Conservation (phyloP, 2,888 invertebrate species). For the Enoplolaimus lenunculus region DNA sequence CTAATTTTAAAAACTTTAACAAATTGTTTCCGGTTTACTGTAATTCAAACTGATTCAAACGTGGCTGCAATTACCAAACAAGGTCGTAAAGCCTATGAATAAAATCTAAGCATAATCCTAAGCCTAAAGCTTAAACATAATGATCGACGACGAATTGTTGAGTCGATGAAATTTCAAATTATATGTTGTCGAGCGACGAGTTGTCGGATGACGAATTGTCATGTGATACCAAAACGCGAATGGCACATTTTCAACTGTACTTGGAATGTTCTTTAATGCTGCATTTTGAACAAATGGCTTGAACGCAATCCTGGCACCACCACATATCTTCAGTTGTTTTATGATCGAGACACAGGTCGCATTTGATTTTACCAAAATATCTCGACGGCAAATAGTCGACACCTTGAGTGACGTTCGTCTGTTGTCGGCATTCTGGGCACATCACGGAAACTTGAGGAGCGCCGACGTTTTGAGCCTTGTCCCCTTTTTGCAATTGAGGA, state of each 20-base stretch:
- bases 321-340: conserved; percentile 24
- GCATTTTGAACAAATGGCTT: conserved; percentile 24
- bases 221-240: background rate
- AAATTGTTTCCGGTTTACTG: background rate
- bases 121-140: too few species aligned
- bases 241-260: too few species aligned
- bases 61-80: background rate
- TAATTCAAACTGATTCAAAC: too few species aligned
- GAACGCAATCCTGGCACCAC: conserved; percentile 19
- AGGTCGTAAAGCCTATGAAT: background rate
- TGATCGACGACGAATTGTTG: too few species aligned
- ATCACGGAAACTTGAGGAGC: too few species aligned
- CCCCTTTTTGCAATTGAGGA: background rate
- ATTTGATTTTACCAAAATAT: conserved; percentile 24
- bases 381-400: conserved; percentile 17
- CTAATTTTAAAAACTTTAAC: too few species aligned
- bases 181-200: too few species aligned
- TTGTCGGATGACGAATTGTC: too few species aligned
- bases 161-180: too few species aligned
- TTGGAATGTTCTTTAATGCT: conserved; percentile 24
- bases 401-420: conserved; percentile 17
- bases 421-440: conserved; percentile 24
- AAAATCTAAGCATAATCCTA: background rate
- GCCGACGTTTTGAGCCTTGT: too few species aligned
- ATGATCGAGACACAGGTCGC: conserved; percentile 23